Evolutionary conservation across 2,888 invertebrate genomes (phyloP).

Genomic region (Apodemia hepburni): DNA sequence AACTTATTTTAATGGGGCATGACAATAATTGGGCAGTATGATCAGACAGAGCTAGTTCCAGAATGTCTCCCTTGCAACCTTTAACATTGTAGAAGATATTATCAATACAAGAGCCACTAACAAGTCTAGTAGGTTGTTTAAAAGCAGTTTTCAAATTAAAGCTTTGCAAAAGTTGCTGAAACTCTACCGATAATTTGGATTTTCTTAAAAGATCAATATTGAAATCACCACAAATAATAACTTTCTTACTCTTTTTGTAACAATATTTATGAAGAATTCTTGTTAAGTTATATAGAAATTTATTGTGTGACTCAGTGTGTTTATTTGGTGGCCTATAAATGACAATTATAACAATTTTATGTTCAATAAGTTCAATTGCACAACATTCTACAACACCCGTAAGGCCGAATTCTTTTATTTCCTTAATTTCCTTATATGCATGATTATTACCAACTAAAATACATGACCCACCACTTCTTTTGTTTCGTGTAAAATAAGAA

Average conservation of each 20-base stretch:
- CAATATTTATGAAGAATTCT: background rate
- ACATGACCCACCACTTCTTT: slow-evolving; percentile 1
- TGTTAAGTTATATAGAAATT: background rate
- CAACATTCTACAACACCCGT: background rate
- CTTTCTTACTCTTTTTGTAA: background rate
- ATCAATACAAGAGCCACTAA: background rate
- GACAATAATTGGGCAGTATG: background rate
- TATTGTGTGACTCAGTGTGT: background rate
- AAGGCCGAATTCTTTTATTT: background rate
- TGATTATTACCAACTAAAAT: background rate
- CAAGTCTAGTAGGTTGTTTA: background rate
- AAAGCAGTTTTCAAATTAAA: background rate
- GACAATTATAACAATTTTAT: background rate
- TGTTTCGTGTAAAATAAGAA: background rate
- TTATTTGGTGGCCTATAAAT: background rate
- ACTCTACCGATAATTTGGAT: background rate
- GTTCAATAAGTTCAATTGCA: background rate
- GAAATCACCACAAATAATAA: background rate
- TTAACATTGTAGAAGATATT: background rate
- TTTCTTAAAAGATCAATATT: background rate
- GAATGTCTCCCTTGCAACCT: background rate
- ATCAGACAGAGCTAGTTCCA: background rate
- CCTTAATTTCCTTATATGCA: background rate
- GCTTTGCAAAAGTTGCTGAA: background rate
- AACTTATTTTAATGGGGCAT: background rate